Evolutionary conservation across 2,888 invertebrate species (phyloP), one percentile per base, ranked within the genome.

Genomic region (Yponomeuta plumbellus): DNA sequence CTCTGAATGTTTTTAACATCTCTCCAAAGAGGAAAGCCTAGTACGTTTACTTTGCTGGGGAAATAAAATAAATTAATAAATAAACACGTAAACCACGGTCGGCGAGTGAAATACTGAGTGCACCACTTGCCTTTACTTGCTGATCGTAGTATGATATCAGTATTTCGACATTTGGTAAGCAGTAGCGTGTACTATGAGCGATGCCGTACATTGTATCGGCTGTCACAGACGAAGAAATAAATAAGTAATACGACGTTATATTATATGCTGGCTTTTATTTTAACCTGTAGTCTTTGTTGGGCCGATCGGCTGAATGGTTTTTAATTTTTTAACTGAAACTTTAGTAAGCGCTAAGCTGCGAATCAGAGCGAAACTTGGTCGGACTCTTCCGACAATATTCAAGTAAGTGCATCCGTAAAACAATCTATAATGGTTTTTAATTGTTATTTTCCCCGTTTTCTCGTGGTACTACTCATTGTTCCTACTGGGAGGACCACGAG

Each of bases 181-280:
- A 72, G 87, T 90, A 90, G 90, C 85, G 86, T 88, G 86, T 89
- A 88, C 83, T 80, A 81, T 82, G 76, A 74, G 82, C 76, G 78
- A 81, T 82, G 86, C 79, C 81, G 81, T 83, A 75, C 84, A 85
- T 74, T 88, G 84, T 86, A 86, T 79, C 75, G 87, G 84, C 84
- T 84, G 84, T 85, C 88, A 87, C 86, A 82, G 79, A 86, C 82
- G 78, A 84, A 52, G 17, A 52, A 52, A 52, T 22, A 85, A 90
- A 89, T 89, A 90, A 90, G 90, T 89, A 90, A 89, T 90, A 90
- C 88, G 85, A 90, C 89, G 90, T 90, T 90, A 84, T 63, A 70
- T 58, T 64, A 66, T 11, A 40, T 58, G 20, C 70, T 70, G 74
- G 72, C 72, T 81, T 88, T 81, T 83, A 76, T 81, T 83, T 85